Evolutionary conservation across 2,113 vertebrate genomes (phyloP).

Genomic region (Hydrolagus affinis): DNA sequence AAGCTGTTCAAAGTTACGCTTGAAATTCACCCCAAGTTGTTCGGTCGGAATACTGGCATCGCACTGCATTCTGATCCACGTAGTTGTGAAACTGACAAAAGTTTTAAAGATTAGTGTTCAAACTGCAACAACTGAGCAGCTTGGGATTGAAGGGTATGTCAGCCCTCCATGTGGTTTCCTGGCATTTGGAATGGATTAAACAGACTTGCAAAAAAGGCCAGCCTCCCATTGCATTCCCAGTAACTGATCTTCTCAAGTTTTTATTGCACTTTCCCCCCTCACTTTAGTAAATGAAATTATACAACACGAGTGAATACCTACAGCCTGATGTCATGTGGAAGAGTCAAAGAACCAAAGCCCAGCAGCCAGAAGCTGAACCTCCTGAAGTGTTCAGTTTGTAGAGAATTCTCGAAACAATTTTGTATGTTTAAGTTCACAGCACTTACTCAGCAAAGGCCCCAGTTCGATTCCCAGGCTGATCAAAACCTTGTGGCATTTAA

Average conservation of each 20-base stretch:
- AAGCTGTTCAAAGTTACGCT: no score
- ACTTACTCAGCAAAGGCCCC: no score
- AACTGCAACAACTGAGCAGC: neutral
- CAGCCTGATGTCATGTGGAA: neutral
- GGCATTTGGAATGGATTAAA: constrained; percentile 10
- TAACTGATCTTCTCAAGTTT: neutral
- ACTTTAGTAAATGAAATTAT: constrained; percentile 2
- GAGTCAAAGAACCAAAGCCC: neutral
- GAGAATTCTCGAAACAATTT: no score
- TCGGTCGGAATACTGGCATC: no score
- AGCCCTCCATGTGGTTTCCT: no score
- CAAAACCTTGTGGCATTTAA: no score
- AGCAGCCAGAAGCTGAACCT: neutral
- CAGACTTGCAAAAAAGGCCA: neutral
- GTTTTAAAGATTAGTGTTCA: neutral
- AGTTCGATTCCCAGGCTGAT: no score
- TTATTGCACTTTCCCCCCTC: neutral
- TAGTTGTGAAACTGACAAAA: neutral
- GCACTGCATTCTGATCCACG: no score
- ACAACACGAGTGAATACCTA: neutral
- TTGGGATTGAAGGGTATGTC: neutral
- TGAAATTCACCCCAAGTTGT: no score
- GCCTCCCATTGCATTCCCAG: neutral
- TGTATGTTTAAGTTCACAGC: no score
- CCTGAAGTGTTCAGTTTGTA: neutral